A percentile compares a stretch with the other conserved stretches of the same genome.
Conservation (phyloP, 1,140 invertebrate species). For the Drosophila saltans region DNA sequence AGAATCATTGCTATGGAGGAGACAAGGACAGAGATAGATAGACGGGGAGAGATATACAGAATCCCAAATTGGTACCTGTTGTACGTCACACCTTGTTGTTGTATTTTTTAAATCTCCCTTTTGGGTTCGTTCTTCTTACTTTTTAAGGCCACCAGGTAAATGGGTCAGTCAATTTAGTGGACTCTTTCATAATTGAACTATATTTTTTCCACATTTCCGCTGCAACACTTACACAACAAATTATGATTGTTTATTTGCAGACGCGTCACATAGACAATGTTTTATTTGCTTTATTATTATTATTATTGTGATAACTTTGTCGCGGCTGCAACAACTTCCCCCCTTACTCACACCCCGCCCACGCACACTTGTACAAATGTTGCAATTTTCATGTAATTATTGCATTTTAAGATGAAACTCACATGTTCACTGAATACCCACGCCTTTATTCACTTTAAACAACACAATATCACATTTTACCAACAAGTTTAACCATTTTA, state of each 20-base stretch:
- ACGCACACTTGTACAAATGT: neutral
- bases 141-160: conserved; percentile 63
- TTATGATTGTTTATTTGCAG: neutral
- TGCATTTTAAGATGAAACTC: neutral
- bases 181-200: neutral
- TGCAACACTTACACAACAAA: conserved; percentile 2
- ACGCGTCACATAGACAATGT: neutral
- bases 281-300: neutral
- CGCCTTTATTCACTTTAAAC: neutral
- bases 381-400: neutral
- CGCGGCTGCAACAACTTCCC: neutral
- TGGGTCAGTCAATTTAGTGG: conserved; percentile 48
- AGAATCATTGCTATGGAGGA: conserved; percentile 26
- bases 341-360: neutral
- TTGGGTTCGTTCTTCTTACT: conserved; percentile 53
- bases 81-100: conserved; percentile 48
- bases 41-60: conserved; percentile 12
- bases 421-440: neutral
- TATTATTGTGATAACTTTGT: neutral
- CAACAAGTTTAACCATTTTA: too few species aligned
- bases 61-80: conserved; percentile 37
- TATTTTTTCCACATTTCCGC: neutral
- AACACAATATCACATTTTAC: neutral
- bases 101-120: conserved; percentile 33
- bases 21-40: conserved; percentile 13